Percentiles rank a stretch among this genome's conserved stretches.
Evolutionary conservation across 2,113 vertebrate species (phyloP).

Genomic region (Leptosomus discolor): DNA sequence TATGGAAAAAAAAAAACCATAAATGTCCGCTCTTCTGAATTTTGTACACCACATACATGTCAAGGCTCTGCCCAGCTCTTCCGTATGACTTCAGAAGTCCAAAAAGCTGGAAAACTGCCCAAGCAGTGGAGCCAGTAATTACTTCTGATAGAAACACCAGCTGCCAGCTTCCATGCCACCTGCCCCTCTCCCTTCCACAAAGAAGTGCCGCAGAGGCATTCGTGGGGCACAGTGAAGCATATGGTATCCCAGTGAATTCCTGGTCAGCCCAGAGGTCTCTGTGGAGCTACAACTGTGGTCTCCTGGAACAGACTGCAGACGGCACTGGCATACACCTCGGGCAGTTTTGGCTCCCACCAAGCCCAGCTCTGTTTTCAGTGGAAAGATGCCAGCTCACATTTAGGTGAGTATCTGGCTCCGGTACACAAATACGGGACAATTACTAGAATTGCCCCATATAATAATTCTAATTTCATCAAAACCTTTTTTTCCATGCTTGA

Average conservation of each 20-base stretch:
- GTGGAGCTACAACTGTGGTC: background rate
- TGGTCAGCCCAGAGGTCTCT: background rate
- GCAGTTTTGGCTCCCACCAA: background rate
- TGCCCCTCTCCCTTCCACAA: constrained; percentile 1
- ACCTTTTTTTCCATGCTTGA: background rate
- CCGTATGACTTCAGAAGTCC: background rate
- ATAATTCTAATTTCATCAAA: constrained; percentile 23
- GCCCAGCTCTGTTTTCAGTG: background rate
- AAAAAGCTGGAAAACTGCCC: constrained; percentile 1
- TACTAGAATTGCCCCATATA: background rate
- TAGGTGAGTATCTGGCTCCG: background rate
- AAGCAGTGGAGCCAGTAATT: background rate
- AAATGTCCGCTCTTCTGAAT: background rate
- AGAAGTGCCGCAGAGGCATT: background rate
- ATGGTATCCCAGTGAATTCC: background rate
- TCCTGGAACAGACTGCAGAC: background rate
- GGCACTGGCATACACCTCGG: background rate
- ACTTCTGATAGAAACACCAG: constrained; percentile 33
- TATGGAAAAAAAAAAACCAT: background rate
- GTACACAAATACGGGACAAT: background rate
- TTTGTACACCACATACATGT: background rate
- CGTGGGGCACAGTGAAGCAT: background rate
- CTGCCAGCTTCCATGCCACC: constrained; percentile 22
- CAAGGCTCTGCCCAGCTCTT: background rate
- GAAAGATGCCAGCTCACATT: background rate